Evolutionary conservation across 2,888 invertebrate genomes (phyloP).

Genomic region (Euzetes globulus): DNA sequence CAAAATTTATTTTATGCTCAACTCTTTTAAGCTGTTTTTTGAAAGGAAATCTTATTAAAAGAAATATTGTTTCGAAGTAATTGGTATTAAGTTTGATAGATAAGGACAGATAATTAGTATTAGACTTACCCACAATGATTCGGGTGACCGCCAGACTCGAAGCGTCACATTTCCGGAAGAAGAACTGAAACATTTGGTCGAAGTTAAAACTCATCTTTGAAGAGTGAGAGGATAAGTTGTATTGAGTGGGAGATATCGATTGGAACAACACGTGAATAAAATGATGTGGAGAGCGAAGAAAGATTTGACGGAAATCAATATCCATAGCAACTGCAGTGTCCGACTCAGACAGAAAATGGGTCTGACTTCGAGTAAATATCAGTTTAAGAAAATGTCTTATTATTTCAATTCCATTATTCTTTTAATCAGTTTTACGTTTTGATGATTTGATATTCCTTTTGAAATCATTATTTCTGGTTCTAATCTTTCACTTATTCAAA

Average conservation of each 20-base stretch:
- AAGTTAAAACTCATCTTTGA: neutral
- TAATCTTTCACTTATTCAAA: too few species aligned
- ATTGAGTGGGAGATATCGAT: neutral
- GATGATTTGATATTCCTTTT: neutral
- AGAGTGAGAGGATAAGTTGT: neutral
- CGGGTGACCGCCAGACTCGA: slow-evolving; percentile 60
- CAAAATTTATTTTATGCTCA: too few species aligned
- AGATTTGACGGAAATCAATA: slow-evolving; percentile 23
- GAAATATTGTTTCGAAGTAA: slow-evolving; percentile 53
- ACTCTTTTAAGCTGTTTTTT: too few species aligned
- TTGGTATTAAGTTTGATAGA: neutral
- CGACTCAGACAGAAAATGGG: neutral
- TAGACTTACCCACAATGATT: slow-evolving; percentile 66
- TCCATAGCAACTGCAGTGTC: slow-evolving; percentile 17
- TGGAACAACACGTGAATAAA: slow-evolving; percentile 23
- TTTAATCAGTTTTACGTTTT: neutral
- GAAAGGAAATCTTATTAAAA: too few species aligned
- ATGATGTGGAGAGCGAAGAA: neutral
- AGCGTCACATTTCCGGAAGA: slow-evolving; percentile 34
- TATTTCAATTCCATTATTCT: neutral
- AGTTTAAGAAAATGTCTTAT: neutral
- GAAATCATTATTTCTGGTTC: neutral
- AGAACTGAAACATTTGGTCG: neutral
- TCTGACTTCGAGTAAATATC: neutral
- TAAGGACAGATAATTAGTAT: neutral